Base-by-base conservation (phyloP, 2,113 vertebrate species). In the Urocynchramus pylzowi region DNA sequence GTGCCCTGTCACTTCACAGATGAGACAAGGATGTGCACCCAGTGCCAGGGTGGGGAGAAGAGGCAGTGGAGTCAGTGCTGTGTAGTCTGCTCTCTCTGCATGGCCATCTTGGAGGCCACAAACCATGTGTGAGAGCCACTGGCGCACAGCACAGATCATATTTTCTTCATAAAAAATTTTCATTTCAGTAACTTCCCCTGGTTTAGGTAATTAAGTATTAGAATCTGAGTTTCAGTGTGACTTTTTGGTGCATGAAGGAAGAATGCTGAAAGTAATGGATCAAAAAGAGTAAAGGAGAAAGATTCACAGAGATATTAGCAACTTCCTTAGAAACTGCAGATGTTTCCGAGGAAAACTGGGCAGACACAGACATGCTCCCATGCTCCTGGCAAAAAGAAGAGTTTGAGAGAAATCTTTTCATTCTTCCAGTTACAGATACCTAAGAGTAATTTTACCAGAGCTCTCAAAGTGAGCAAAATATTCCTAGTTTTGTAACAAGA, bases 241-340 rank as follows among this genome's bases (percentile, higher is more conserved):
- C 17, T 53, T 89, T 67, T 80, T 86, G 65, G 52, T 12, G 1
- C 13, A 1, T 60, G 80, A 90, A 56, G 44, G 76, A 84, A 87
- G 64, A 94, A 88, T 52, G 42, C 52, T 86, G 53, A 56, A 93
- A 86, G 23, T 59, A 79, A 42, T 33, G 28, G 90, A 84, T 85
- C 57, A 60, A 78, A 86, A 88, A 60, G n/a, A 92, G 18, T 23
- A 37, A 37, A 56, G 44, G 37, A 87, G 47, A n/a, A 78, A 73
- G 86, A 91, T 63, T 76, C 31, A 14, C 49, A 59, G 52, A 41
- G 37, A 83, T 57, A 86, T 82, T 54, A 86, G 64, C 45, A 80
- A 27, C 35, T 73, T 94, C 82, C 64, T 88, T 85, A 90, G 67
- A 95, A 95, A 96, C 61, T 86, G 77, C 76, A 90, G 63, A 67